Percentiles rank a stretch among this genome's conserved stretches.
Conservation (phyloP, 2,113 vertebrate genomes). For the Oncorhynchus keta region DNA sequence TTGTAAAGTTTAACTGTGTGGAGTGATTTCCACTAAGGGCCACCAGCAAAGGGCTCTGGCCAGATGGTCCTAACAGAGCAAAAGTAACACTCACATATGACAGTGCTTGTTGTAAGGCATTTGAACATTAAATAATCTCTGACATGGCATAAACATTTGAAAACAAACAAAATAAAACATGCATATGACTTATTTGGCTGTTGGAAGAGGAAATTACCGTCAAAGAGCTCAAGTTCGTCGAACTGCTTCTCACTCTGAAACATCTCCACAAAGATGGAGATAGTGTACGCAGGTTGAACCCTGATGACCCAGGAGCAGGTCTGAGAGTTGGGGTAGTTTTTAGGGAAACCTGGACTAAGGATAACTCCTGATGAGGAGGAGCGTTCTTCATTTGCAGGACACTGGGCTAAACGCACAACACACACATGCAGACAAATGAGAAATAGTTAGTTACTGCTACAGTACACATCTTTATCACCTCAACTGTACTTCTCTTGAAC, state of each 20-base stretch:
- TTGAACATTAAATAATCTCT: no score
- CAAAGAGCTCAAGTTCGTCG: conserved; percentile 93
- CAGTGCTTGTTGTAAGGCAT: no score
- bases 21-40: conserved; percentile 94
- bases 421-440: neutral
- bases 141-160: no score
- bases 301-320: conserved; percentile 94
- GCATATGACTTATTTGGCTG: neutral
- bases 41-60: conserved; percentile 89
- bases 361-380: conserved; percentile 91
- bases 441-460: no score
- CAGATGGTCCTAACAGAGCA: conserved; percentile 82
- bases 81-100: neutral
- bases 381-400: conserved; percentile 91
- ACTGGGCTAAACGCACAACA: conserved; percentile 79
- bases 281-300: conserved; percentile 82
- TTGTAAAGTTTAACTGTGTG: conserved; percentile 88
- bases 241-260: conserved; percentile 99
- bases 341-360: conserved; percentile 93
- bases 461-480: no score
- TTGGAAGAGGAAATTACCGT: conserved; percentile 75
- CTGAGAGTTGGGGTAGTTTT: conserved; percentile 94
- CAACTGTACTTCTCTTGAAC: no score
- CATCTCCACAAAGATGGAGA: conserved; percentile 90
- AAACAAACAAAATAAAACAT: no score